Conservation (phyloP, 2,113 vertebrate species). For the Machaerirhynchus nigripectus region DNA sequence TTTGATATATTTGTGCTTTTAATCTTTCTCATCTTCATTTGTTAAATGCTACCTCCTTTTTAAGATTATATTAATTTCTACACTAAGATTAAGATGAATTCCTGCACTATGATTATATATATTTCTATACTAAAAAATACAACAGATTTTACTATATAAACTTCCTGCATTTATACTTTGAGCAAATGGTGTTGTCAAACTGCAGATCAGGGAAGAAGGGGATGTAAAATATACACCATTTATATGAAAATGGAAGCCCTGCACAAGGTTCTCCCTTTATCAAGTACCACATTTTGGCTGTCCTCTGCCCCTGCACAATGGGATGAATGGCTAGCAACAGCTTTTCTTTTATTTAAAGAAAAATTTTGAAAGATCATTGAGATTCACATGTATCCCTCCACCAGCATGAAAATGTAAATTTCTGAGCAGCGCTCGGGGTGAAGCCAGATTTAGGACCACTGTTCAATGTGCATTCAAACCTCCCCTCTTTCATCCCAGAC, state of each 20-base stretch:
- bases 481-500: not conserved
- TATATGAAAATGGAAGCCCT: not conserved
- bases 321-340: not conserved
- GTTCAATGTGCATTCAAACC: constrained; percentile 9
- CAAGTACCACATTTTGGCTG: not conserved
- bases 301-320: not conserved
- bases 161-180: not conserved
- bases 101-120: not conserved
- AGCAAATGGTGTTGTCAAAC: not conserved
- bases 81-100: not conserved
- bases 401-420: constrained; percentile 32
- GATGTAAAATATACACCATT: not conserved
- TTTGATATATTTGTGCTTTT: not conserved
- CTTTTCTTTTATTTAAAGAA: constrained; percentile 5
- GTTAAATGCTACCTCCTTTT: not conserved
- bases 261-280: not conserved
- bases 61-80: not conserved
- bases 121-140: not conserved
- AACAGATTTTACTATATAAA: not conserved
- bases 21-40: not conserved
- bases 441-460: constrained; percentile 33
- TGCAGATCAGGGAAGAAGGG: not conserved
- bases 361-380: constrained; percentile 18
- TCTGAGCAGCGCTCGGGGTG: not conserved
- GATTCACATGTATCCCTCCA: not conserved